Conservation (phyloP, 2,113 vertebrate genomes). For the Bolborhynchus lineola region DNA sequence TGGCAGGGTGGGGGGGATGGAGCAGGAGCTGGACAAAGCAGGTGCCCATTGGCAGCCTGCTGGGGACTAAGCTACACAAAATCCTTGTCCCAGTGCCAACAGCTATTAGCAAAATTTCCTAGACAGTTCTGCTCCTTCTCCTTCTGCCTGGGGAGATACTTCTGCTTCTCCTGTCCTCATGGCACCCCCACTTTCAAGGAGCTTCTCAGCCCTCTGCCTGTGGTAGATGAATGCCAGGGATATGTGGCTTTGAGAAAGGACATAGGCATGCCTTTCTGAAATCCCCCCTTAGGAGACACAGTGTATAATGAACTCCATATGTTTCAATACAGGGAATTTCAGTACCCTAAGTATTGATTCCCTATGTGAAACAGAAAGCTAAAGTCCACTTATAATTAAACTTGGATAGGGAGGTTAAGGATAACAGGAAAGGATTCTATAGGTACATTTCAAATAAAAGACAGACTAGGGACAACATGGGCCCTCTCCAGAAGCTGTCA, state of each 20-base stretch:
- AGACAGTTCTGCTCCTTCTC: not conserved
- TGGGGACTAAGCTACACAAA: not conserved
- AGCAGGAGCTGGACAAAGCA: not conserved
- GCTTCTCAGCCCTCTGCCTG: not conserved
- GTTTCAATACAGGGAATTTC: not conserved
- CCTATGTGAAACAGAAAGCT: no score
- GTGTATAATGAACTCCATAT: not conserved
- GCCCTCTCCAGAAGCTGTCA: no score
- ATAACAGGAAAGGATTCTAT: no score
- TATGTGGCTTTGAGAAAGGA: not conserved
- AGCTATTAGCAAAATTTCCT: fast-evolving
- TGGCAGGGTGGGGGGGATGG: fast-evolving
- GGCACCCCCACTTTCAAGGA: not conserved
- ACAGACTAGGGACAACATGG: no score
- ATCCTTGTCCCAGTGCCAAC: not conserved
- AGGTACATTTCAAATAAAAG: no score
- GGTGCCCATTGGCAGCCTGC: not conserved
- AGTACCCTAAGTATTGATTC: no score
- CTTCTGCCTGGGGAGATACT: not conserved
- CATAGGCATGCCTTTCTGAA: not conserved
- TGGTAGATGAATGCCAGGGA: not conserved
- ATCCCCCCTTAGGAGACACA: not conserved
- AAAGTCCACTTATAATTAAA: no score
- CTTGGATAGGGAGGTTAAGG: no score
- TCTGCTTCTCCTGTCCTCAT: not conserved